Evolutionary conservation across 64 coral and sea anemone genomes (phyloP).

Genomic region (Pocillopora verrucosa): DNA sequence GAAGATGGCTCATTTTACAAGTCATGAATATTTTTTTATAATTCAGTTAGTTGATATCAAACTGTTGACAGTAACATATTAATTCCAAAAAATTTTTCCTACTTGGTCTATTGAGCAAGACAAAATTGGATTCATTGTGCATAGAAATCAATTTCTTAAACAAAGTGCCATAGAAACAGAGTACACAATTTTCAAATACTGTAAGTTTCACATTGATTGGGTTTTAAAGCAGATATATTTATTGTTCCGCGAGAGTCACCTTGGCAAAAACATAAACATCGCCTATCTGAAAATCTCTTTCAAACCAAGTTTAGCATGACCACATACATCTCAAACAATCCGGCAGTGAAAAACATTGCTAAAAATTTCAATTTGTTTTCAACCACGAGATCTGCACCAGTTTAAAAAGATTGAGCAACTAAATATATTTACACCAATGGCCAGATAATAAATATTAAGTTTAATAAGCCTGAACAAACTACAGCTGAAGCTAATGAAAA

Average conservation of each 20-base stretch:
- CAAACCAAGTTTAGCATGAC: too few relatives aligned
- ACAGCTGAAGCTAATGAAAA: not conserved
- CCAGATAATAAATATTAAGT: not conserved
- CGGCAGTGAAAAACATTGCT: too few relatives aligned
- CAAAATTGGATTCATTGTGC: not conserved
- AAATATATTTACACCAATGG: not conserved
- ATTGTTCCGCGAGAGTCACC: not conserved
- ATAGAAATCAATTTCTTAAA: not conserved
- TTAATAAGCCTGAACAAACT: not conserved
- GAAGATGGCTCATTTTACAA: too few relatives aligned
- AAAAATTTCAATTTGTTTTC: not conserved
- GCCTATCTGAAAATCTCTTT: too few relatives aligned
- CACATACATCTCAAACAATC: too few relatives aligned
- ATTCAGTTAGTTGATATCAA: too few relatives aligned
- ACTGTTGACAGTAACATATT: not conserved
- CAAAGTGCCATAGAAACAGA: constrained; percentile 11
- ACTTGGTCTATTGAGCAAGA: not conserved
- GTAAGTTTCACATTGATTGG: not conserved
- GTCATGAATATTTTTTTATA: too few relatives aligned
- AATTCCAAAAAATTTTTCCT: not conserved
- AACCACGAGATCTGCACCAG: not conserved
- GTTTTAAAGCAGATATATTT: not conserved
- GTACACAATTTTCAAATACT: not conserved
- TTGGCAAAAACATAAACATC: too few relatives aligned
- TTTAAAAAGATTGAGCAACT: not conserved